Evolutionary conservation across 2,113 vertebrate species (phyloP).

Genomic region (Euleptes europaea): DNA sequence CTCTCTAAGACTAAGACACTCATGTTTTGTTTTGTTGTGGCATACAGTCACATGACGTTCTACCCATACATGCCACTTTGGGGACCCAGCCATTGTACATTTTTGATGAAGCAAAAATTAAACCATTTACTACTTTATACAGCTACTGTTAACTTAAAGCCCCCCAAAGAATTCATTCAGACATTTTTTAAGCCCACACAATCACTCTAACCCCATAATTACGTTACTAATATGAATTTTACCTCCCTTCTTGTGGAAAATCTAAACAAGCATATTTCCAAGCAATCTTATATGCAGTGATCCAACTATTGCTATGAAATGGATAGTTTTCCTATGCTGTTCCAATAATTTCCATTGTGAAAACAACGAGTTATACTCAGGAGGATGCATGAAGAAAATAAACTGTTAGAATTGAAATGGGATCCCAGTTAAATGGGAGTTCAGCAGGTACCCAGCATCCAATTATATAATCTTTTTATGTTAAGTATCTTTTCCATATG

Average conservation of each 20-base stretch:
- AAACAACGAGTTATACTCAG: not conserved
- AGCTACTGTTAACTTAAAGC: not conserved
- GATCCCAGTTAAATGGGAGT: not conserved
- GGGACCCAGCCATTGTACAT: not conserved
- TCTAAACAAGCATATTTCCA: slow-evolving; percentile 46
- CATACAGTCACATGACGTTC: not conserved
- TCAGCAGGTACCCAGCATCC: not conserved
- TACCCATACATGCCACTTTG: not conserved
- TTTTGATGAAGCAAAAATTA: not conserved
- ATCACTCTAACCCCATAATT: not conserved
- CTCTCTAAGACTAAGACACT: too few species aligned
- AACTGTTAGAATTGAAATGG: not conserved
- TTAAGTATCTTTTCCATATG: not conserved
- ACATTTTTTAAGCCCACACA: not conserved
- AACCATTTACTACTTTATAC: not conserved
- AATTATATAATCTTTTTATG: slow-evolving; percentile 1
- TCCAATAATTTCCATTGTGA: slow-evolving; percentile 4
- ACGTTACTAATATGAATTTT: not conserved
- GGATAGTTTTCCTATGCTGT: slow-evolving; percentile 5
- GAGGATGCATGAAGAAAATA: slow-evolving; percentile 8
- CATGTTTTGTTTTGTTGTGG: too few species aligned
- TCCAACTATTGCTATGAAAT: slow-evolving; percentile 39
- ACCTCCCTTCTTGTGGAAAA: slow-evolving; percentile 11
- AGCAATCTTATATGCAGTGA: slow-evolving; percentile 4
- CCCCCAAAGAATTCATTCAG: not conserved